Conservation (phyloP, 2,888 invertebrate species). For the Athetis lepigone region DNA sequence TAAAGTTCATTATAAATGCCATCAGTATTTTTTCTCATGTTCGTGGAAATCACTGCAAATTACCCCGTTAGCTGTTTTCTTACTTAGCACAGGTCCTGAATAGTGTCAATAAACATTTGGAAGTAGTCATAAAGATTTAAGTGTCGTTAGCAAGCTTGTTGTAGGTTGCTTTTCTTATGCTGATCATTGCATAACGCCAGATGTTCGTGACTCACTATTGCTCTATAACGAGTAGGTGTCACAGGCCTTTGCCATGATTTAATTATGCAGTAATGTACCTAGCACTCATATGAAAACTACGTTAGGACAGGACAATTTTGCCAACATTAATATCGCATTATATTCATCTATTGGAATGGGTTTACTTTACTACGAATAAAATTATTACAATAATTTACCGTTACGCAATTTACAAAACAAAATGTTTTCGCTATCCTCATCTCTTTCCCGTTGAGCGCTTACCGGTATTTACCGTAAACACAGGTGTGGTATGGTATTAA, state of each 20-base stretch:
- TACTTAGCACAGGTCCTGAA: too few relatives aligned
- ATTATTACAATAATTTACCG: conserved; percentile 5
- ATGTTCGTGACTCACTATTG: conserved; percentile 82
- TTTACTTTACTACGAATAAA: not conserved
- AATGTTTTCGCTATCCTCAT: conserved; percentile 63
- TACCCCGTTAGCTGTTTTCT: too few relatives aligned
- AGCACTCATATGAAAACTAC: conserved; percentile 3
- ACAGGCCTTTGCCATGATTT: conserved; percentile 67
- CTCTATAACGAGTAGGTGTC: conserved; percentile 74
- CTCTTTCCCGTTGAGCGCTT: conserved; percentile 48
- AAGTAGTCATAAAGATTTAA: conserved; percentile 13
- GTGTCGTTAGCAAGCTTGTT: conserved; percentile 39
- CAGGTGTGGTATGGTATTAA: conserved; percentile 59
- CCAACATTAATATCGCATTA: not conserved
- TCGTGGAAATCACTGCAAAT: conserved; percentile 3
- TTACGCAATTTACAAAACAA: conserved; percentile 29
- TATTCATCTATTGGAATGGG: not conserved
- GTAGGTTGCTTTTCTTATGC: conserved; percentile 35
- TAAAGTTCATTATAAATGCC: conserved; percentile 45
- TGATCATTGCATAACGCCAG: conserved; percentile 75
- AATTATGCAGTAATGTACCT: conserved; percentile 64
- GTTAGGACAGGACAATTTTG: conserved; percentile 1
- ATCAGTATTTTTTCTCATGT: conserved; percentile 19
- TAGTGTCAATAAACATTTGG: conserved; percentile 15
- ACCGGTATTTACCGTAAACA: conserved; percentile 58